A percentile compares a stretch with the other conserved stretches of the same genome.
These are phyloP conservation scores for Notospermus geniculatus DNA, from an alignment of 1,140 invertebrate species.

Conservation along the genomic window DNA sequence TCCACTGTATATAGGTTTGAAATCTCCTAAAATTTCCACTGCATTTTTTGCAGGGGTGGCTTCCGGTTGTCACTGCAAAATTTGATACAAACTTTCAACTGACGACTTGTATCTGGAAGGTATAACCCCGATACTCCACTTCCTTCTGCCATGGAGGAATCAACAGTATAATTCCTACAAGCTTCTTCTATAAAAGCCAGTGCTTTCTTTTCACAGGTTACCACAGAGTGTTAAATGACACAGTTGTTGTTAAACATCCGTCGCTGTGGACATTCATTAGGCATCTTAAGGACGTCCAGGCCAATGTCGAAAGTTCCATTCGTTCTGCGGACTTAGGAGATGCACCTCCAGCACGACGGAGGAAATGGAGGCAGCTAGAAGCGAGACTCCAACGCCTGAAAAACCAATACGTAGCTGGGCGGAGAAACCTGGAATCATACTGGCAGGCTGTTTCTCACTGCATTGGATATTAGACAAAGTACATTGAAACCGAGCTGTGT, in stretches of 20 bases:
- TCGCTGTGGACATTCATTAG: constrained; percentile 20
- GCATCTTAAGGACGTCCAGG: constrained; percentile 3
- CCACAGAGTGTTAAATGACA: constrained; percentile 12
- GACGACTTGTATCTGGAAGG: not conserved
- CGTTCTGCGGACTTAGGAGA: not conserved
- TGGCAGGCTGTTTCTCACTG: not conserved
- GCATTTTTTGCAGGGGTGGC: not conserved
- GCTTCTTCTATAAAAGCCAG: not conserved
- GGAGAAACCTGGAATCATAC: not conserved
- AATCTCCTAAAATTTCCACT: not conserved
- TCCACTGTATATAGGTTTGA: not conserved
- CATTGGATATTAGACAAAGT: no score
- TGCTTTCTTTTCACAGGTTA: constrained; percentile 7
- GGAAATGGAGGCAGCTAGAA: not conserved
- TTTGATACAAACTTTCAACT: not conserved
- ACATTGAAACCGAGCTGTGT: no score
- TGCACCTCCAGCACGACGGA: not conserved
- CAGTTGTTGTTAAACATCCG: constrained; percentile 10
- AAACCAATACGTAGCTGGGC: not conserved
- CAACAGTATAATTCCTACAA: not conserved
- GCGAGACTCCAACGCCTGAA: not conserved
- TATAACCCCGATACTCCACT: not conserved
- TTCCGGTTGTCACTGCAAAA: not conserved
- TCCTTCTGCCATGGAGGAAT: not conserved
- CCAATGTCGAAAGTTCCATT: not conserved